These are phyloP conservation scores for Sprattus sprattus DNA, from an alignment of 2,113 vertebrate species.

Conservation along the genomic window DNA sequence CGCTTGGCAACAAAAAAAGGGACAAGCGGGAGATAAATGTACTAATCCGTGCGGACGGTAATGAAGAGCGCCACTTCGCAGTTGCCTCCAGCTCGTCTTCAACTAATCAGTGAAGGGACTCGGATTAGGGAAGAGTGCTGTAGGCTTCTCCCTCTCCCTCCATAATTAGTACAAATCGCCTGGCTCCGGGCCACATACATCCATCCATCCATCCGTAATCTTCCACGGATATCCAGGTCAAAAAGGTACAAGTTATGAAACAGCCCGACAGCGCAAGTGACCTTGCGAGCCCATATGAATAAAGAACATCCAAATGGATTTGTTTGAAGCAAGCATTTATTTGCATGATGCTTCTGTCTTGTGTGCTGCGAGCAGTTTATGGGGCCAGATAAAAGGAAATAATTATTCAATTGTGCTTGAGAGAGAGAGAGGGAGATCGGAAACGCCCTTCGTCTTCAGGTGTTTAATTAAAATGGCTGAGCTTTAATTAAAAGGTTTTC, in stretches of 20 bases:
- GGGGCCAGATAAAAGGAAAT: slow-evolving; percentile 22
- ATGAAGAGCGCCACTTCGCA: slow-evolving; percentile 58
- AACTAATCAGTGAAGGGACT: slow-evolving; percentile 57
- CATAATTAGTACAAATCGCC: slow-evolving; percentile 56
- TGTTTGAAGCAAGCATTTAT: slow-evolving; percentile 28
- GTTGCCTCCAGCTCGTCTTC: slow-evolving; percentile 41
- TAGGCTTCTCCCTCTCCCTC: slow-evolving; percentile 32
- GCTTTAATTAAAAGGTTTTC: slow-evolving; percentile 42
- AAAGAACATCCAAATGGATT: slow-evolving; percentile 2
- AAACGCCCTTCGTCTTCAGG: slow-evolving; percentile 16
- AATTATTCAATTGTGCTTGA: background rate
- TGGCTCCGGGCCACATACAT: slow-evolving; percentile 36
- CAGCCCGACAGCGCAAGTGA: background rate
- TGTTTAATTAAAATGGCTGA: slow-evolving; percentile 30
- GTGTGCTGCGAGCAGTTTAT: slow-evolving; percentile 11
- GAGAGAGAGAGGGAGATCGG: background rate
- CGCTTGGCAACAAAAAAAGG: slow-evolving; percentile 40
- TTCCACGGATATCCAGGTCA: slow-evolving; percentile 41
- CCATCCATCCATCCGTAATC: slow-evolving; percentile 43
- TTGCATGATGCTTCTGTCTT: slow-evolving; percentile 14
- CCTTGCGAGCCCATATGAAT: background rate
- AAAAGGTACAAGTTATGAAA: slow-evolving; percentile 53
- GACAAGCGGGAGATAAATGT: slow-evolving; percentile 44
- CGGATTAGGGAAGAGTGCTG: slow-evolving; percentile 46
- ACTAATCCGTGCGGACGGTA: slow-evolving; percentile 50